Conservation (phyloP, 2,888 invertebrate species). For the Meandrusa payeni region DNA sequence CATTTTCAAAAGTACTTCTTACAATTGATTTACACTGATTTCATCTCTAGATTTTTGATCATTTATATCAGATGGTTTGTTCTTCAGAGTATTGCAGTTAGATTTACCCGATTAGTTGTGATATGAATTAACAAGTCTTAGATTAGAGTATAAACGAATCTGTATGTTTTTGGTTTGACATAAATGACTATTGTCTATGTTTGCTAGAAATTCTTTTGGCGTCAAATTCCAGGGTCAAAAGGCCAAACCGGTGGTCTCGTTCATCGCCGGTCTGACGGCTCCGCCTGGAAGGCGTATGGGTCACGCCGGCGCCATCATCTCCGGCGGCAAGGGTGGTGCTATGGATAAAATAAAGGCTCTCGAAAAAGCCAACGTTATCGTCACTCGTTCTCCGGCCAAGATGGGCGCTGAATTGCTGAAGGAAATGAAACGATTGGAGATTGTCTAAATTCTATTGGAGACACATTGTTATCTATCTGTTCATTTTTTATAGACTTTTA, state of each 20-base stretch:
- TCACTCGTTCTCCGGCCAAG: slow-evolving; percentile 97
- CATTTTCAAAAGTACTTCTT: no score
- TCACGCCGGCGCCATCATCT: slow-evolving; percentile 99
- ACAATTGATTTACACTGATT: slow-evolving; percentile 15
- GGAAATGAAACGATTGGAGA: slow-evolving; percentile 92
- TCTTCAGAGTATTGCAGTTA: not conserved
- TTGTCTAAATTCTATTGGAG: slow-evolving; percentile 63
- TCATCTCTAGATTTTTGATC: not conserved
- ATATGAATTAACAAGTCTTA: no score
- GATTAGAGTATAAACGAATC: no score
- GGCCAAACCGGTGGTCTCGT: slow-evolving; percentile 98
- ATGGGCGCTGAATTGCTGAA: slow-evolving; percentile 94
- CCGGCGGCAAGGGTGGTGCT: slow-evolving; percentile 99
- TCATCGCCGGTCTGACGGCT: slow-evolving; percentile 98
- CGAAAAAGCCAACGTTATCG: slow-evolving; percentile 95
- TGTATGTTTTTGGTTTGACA: no score
- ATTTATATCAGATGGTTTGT: not conserved
- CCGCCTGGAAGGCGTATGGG: slow-evolving; percentile 99
- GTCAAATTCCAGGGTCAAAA: slow-evolving; percentile 86
- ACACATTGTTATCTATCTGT: slow-evolving; percentile 38
- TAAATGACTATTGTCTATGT: no score
- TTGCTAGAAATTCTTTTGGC: no score
- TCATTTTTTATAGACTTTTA: slow-evolving; percentile 60
- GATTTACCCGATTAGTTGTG: no score
- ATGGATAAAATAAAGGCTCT: slow-evolving; percentile 98